Conservation (phyloP, 2,888 invertebrate genomes). For the Coecobrya sp. region DNA sequence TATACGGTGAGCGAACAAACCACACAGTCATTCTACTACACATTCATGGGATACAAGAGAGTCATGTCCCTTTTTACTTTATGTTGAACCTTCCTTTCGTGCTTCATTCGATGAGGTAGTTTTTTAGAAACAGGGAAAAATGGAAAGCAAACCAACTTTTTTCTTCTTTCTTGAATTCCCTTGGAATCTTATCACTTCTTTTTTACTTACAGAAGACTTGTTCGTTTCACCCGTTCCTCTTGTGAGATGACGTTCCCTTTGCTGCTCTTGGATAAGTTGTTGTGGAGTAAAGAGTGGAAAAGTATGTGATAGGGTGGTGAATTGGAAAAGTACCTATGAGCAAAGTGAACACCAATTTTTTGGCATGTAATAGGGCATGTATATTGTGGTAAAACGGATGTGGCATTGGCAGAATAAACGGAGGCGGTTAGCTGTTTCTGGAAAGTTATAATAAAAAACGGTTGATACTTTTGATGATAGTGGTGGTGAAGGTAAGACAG, state of each 20-base stretch:
- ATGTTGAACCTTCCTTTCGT: slow-evolving; percentile 11
- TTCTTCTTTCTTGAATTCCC: slow-evolving; percentile 64
- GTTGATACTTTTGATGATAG: neutral
- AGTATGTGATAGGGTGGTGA: slow-evolving; percentile 45
- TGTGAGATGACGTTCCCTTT: slow-evolving; percentile 12
- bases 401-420: slow-evolving; percentile 30
- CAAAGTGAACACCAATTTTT: slow-evolving; percentile 30
- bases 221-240: slow-evolving; percentile 21
- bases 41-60: neutral
- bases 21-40: slow-evolving; percentile 16
- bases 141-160: slow-evolving; percentile 67
- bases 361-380: slow-evolving; percentile 26
- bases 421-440: neutral
- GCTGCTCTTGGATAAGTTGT: slow-evolving; percentile 14
- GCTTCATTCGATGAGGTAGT: slow-evolving; percentile 35
- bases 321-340: slow-evolving; percentile 50
- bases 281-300: slow-evolving; percentile 2
- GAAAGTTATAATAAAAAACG: neutral
- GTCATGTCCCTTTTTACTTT: slow-evolving; percentile 24
- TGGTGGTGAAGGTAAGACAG: slow-evolving; percentile 27
- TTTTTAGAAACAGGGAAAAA: slow-evolving; percentile 36
- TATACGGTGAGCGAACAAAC: slow-evolving; percentile 34
- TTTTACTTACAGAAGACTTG: slow-evolving; percentile 49
- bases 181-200: slow-evolving; percentile 71
- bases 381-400: slow-evolving; percentile 52